Evolutionary conservation across 23 tunicate genomes (phyloP).

Genomic region (Styela clava): DNA sequence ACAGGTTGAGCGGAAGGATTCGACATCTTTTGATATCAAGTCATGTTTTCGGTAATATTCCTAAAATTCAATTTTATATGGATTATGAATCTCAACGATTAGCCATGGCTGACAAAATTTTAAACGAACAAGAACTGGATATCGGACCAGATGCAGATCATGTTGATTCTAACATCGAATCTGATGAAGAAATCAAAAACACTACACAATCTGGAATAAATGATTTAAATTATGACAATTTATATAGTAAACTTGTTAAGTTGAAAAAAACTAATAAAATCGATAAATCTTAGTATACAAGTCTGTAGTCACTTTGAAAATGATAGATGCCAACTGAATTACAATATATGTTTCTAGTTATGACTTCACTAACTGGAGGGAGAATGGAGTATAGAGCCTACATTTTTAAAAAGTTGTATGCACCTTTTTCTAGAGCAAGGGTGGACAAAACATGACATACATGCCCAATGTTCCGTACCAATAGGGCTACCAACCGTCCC

Average conservation of each 20-base stretch:
- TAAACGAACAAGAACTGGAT: neutral
- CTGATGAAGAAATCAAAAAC: neutral
- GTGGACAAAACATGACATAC: too few species aligned
- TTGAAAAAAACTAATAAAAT: neutral
- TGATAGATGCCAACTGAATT: too few species aligned
- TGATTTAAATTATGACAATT: neutral
- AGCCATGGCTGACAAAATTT: slow-evolving; percentile 4
- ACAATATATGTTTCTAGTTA: too few species aligned
- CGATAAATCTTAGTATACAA: neutral
- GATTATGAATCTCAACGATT: neutral
- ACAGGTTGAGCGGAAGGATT: slow-evolving; percentile 8
- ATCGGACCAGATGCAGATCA: neutral
- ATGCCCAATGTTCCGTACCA: too few species aligned
- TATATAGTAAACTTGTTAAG: neutral
- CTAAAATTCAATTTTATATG: slow-evolving; percentile 4
- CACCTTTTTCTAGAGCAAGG: too few species aligned
- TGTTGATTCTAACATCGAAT: neutral
- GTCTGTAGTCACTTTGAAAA: too few species aligned
- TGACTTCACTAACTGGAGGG: too few species aligned
- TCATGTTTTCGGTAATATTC: slow-evolving; percentile 6
- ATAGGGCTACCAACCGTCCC: too few species aligned
- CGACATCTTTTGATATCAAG: slow-evolving; percentile 6
- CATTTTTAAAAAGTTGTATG: too few species aligned
- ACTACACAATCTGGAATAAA: neutral
- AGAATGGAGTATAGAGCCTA: too few species aligned